Evolutionary conservation across 2,797 vertebrate genomes (phyloP).

Genomic region (Lepidocolaptes lacrymiger): DNA sequence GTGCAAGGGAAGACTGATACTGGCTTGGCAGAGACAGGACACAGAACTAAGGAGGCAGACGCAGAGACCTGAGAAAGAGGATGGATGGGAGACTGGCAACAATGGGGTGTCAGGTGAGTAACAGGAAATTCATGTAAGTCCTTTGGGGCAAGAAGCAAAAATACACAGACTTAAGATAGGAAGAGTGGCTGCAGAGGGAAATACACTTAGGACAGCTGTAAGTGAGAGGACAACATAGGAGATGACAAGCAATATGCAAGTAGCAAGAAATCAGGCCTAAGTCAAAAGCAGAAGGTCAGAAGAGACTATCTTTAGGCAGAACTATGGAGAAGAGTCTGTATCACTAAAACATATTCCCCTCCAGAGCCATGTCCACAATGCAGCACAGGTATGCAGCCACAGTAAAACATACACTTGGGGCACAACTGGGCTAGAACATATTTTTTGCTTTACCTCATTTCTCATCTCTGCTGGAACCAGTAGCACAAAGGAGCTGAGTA

Average conservation of each 20-base stretch:
- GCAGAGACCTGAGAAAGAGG: neutral
- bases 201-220: neutral
- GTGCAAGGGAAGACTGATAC: neutral
- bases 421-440: neutral
- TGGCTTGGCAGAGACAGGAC: neutral
- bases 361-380: neutral
- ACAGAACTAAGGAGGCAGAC: neutral
- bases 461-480: neutral
- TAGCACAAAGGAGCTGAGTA: neutral
- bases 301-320: neutral
- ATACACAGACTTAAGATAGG: neutral
- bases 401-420: neutral
- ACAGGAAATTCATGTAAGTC: neutral
- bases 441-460: neutral
- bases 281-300: neutral
- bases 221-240: neutral
- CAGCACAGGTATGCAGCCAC: neutral
- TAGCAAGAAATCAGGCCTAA: neutral
- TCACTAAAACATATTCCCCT: neutral
- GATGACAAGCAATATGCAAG: neutral
- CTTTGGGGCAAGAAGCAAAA: neutral
- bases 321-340: neutral
- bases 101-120: fast-evolving
- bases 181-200: neutral
- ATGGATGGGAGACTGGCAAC: neutral